Conservation (phyloP, 2,888 invertebrate genomes). For the Conchocele bisecta region DNA sequence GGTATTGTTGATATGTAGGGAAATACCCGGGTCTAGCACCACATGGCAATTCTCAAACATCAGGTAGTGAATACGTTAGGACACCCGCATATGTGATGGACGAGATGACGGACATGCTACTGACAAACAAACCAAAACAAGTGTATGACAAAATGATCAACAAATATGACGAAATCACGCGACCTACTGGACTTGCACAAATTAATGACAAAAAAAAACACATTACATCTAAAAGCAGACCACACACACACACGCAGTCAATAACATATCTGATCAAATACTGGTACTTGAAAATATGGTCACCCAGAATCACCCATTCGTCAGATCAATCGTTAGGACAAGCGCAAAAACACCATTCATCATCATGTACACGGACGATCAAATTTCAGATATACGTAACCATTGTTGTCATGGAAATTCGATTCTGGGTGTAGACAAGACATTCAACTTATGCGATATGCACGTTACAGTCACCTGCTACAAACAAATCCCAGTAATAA, state of each 20-base stretch:
- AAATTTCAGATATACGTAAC: conserved; percentile 16
- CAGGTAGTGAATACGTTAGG: conserved; percentile 10
- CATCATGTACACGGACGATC: conserved; percentile 10
- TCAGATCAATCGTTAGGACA: not conserved
- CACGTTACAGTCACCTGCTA: conserved; percentile 24
- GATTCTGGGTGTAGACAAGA: conserved; percentile 46
- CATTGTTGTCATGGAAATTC: conserved; percentile 9
- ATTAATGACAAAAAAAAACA: not conserved
- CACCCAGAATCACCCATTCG: not conserved
- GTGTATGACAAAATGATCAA: conserved; percentile 1
- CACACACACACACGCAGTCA: too few species aligned
- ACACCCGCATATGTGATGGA: conserved; percentile 25
- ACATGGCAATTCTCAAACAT: conserved; percentile 21
- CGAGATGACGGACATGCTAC: conserved; percentile 3
- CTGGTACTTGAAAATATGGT: not conserved
- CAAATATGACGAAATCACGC: conserved; percentile 17
- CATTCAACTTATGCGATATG: conserved; percentile 39
- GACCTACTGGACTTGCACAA: not conserved
- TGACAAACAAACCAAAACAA: conserved; percentile 12
- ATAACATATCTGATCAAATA: conserved; percentile 3
- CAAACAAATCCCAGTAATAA: not conserved
- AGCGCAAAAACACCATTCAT: not conserved
- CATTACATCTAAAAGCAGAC: not conserved
- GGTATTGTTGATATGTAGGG: too few species aligned
- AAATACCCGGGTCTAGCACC: conserved; percentile 31